Conservation (phyloP, 2,888 invertebrate species). For the Leptodirus hochenwartii region DNA sequence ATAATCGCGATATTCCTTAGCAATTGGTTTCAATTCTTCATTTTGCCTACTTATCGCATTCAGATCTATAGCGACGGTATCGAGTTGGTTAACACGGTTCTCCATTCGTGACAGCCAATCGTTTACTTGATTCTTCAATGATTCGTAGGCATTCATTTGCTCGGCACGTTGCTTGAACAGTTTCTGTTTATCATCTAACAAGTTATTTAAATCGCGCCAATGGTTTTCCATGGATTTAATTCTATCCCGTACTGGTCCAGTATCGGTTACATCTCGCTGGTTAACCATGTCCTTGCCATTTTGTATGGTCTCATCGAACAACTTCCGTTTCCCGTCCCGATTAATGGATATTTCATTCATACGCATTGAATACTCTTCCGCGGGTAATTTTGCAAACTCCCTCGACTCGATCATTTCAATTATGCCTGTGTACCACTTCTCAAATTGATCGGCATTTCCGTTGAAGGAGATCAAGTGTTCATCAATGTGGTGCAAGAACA, state of each 20-base stretch:
- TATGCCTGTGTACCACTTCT: slow-evolving; percentile 50
- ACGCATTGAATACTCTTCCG: slow-evolving; percentile 42
- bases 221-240: slow-evolving; percentile 70
- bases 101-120: slow-evolving; percentile 78
- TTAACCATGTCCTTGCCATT: slow-evolving; percentile 63
- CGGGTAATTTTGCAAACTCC: slow-evolving; percentile 46
- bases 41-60: slow-evolving; percentile 70
- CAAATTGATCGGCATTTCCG: slow-evolving; percentile 45
- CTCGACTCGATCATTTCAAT: slow-evolving; percentile 56
- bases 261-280: slow-evolving; percentile 80
- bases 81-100: slow-evolving; percentile 50
- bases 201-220: slow-evolving; percentile 72
- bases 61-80: slow-evolving; percentile 75
- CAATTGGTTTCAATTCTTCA: slow-evolving; percentile 66
- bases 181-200: slow-evolving; percentile 70
- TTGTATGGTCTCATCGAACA: slow-evolving; percentile 63
- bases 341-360: slow-evolving; percentile 30
- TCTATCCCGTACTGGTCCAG: slow-evolving; percentile 62
- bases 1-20: slow-evolving; percentile 79
- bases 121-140: slow-evolving; percentile 59
- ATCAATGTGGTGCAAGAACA: slow-evolving; percentile 66
- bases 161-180: slow-evolving; percentile 70
- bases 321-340: slow-evolving; percentile 34
- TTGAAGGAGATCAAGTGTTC: slow-evolving; percentile 47
- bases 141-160: slow-evolving; percentile 72